phyloP scores from a whole-genome alignment of 2,113 vertebrate species.

The Urocynchramus pylzowi region DNA sequence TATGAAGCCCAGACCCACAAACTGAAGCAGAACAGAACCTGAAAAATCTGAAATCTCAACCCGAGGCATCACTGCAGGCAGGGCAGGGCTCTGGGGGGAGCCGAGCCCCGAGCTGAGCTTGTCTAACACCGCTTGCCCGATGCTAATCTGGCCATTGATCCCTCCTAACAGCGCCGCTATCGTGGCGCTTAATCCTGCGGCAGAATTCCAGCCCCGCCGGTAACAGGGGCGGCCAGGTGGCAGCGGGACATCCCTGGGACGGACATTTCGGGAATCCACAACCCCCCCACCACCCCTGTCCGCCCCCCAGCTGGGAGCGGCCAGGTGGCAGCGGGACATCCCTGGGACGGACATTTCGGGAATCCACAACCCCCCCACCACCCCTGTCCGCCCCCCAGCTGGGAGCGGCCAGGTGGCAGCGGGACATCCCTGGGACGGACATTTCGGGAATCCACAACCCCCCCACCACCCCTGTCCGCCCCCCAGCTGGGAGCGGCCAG shows the following conservation, averaged over 20 bases:
- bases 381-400: background rate
- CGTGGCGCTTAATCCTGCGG: slow-evolving; percentile 32
- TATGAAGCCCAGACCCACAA: too few relatives aligned
- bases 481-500: background rate
- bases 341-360: background rate
- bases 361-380: background rate
- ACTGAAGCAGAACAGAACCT: too few relatives aligned
- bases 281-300: background rate
- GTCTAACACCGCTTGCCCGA: slow-evolving; percentile 11
- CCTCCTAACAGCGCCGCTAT: slow-evolving; percentile 33
- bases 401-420: slow-evolving; percentile 31
- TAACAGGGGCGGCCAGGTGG: slow-evolving; percentile 38
- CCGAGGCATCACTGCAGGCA: background rate
- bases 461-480: background rate
- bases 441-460: background rate
- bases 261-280: background rate
- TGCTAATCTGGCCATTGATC: slow-evolving; percentile 48
- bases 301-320: background rate
- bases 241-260: background rate
- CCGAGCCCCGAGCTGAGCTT: background rate
- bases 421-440: background rate
- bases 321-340: slow-evolving; percentile 21
- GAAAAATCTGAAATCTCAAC: too few relatives aligned
- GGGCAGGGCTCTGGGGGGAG: background rate
- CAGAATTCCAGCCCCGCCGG: slow-evolving; percentile 38